phyloP scores from a whole-genome alignment of 2,113 vertebrate genomes.

The Rhabdornis inornatus region DNA sequence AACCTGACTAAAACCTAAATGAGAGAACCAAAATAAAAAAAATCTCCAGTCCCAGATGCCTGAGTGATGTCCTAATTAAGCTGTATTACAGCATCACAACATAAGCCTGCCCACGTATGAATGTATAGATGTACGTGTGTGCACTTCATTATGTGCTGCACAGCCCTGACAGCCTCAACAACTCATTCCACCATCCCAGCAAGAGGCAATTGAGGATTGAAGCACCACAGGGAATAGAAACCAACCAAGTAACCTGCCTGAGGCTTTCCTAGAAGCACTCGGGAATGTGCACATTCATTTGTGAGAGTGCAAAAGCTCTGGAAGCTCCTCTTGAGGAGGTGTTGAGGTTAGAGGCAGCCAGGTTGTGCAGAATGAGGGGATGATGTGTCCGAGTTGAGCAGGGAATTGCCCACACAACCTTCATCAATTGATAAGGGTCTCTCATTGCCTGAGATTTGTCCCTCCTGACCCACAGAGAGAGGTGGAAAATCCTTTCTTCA shows the following conservation, averaged over 20 bases:
- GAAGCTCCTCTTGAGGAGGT: no score
- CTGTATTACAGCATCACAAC: background rate
- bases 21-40: background rate
- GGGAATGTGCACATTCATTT: background rate
- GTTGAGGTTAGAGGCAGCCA: background rate
- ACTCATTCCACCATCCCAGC: background rate
- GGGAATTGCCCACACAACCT: background rate
- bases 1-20: constrained; percentile 42
- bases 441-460: background rate
- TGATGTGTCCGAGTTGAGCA: background rate
- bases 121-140: background rate
- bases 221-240: background rate
- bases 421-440: background rate
- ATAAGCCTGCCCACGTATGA: background rate
- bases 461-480: background rate
- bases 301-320: background rate
- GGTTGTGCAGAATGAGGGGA: background rate
- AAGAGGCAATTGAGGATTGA: background rate
- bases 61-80: constrained; percentile 63
- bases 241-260: background rate
- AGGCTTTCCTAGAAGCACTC: background rate
- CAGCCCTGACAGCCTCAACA: background rate
- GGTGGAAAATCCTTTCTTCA: background rate
- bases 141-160: constrained; percentile 16
- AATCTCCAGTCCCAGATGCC: constrained; percentile 2